These are phyloP conservation scores for Pygocentrus nattereri DNA, from an alignment of 2,797 vertebrate species.

Conservation along the genomic window DNA sequence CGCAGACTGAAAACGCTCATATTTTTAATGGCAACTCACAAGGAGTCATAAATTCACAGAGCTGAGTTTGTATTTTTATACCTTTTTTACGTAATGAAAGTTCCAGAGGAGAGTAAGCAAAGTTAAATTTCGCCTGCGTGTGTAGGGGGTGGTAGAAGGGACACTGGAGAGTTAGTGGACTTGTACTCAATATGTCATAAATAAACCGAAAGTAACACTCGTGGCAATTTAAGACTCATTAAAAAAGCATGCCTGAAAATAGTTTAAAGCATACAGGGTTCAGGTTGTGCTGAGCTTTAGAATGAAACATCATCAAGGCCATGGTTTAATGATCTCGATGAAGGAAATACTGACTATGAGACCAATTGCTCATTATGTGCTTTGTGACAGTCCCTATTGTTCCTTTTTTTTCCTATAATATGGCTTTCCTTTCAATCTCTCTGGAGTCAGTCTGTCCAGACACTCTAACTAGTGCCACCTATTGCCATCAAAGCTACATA, in stretches of 20 bases:
- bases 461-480: constrained; percentile 72
- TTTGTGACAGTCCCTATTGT: constrained; percentile 82
- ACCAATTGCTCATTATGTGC: constrained; percentile 78
- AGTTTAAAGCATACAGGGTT: constrained; percentile 64
- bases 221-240: constrained; percentile 56
- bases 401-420: constrained; percentile 74
- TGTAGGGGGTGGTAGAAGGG: constrained; percentile 63
- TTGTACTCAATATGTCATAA: constrained; percentile 70
- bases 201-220: constrained; percentile 71
- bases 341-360: constrained; percentile 71
- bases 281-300: constrained; percentile 63
- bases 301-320: constrained; percentile 74
- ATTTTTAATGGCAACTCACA: constrained; percentile 80
- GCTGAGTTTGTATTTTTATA: constrained; percentile 79
- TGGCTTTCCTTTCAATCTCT: constrained; percentile 68
- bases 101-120: constrained; percentile 74
- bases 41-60: constrained; percentile 79
- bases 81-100: constrained; percentile 77
- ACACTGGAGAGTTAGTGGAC: constrained; percentile 74
- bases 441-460: constrained; percentile 83
- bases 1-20: constrained; percentile 76
- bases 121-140: constrained; percentile 60
- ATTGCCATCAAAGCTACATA: constrained; percentile 76
- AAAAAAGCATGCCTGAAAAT: constrained; percentile 52
- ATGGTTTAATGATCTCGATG: constrained; percentile 71